Percentiles rank a stretch among this genome's conserved stretches.
phyloP scores from a whole-genome alignment of 2,797 vertebrate genomes.

The Rhabdomys pumilio region DNA sequence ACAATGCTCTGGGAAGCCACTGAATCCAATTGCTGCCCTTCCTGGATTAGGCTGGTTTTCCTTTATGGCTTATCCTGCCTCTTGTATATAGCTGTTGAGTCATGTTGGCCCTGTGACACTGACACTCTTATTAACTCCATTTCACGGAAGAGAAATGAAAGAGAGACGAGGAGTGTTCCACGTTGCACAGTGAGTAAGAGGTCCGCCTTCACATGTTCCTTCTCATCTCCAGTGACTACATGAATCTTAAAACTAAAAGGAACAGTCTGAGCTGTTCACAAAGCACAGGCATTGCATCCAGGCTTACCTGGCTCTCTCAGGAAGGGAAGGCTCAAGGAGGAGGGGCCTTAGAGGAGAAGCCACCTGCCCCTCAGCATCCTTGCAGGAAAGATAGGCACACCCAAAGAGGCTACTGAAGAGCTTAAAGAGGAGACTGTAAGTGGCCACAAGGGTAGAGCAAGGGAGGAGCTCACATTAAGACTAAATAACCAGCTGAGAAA shows the following conservation, averaged over 20 bases:
- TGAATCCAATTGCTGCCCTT: neutral
- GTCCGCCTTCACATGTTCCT: fast-evolving
- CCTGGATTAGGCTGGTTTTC: neutral
- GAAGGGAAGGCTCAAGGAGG: fast-evolving
- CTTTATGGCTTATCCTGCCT: neutral
- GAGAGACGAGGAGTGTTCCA: neutral
- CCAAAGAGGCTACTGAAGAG: no score
- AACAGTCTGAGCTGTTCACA: neutral
- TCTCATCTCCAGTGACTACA: fast-evolving
- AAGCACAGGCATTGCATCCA: no score
- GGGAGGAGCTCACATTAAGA: fast-evolving
- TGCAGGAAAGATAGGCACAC: fast-evolving
- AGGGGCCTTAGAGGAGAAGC: neutral
- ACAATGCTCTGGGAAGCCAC: fast-evolving
- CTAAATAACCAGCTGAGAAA: neutral
- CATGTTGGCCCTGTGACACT: fast-evolving
- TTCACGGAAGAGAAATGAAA: neutral
- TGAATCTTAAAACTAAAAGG: neutral
- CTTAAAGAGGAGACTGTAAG: neutral
- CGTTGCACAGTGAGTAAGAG: neutral
- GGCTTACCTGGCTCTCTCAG: fast-evolving
- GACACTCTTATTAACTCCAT: neutral
- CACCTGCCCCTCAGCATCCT: neutral
- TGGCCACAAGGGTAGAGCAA: fast-evolving
- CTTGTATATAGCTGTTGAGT: fast-evolving